Evolutionary conservation across 1,140 invertebrate genomes (phyloP).

Genomic region (Sarcophaga peregrina): DNA sequence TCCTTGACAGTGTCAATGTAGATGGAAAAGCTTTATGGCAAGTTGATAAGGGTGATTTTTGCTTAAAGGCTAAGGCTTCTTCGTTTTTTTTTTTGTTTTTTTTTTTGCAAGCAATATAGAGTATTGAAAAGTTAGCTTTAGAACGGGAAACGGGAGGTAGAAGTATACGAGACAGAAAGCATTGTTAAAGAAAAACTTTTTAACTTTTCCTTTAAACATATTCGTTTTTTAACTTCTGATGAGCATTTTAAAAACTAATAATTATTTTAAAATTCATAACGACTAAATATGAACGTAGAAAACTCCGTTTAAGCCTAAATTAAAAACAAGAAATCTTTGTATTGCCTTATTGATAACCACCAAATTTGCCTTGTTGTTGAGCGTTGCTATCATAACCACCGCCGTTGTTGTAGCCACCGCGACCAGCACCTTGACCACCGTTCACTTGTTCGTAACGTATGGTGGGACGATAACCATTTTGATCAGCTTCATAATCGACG

Average conservation of each 20-base stretch:
- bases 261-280: conserved; percentile 30
- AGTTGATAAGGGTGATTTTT: conserved; percentile 23
- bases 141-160: not conserved
- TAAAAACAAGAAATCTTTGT: not conserved
- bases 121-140: too few relatives aligned
- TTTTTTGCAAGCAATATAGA: not conserved
- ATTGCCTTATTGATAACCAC: conserved; percentile 55
- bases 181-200: conserved; percentile 7
- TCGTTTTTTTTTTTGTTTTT: not conserved
- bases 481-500: conserved; percentile 82
- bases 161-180: conserved; percentile 8
- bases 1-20: not conserved
- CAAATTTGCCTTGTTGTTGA: conserved; percentile 54
- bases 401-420: conserved; percentile 52
- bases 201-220: not conserved
- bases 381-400: conserved; percentile 62
- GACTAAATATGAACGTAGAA: conserved; percentile 24
- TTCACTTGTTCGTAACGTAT: conserved; percentile 77
- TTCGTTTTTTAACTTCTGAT: not conserved
- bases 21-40: conserved; percentile 38
- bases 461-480: conserved; percentile 80
- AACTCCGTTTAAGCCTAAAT: conserved; percentile 21
- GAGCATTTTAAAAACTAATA: conserved; percentile 28
- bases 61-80: conserved; percentile 37
- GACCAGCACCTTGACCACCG: conserved; percentile 65